Evolutionary conservation across 1,140 invertebrate species (phyloP).

Genomic region (Nephila pilipes): DNA sequence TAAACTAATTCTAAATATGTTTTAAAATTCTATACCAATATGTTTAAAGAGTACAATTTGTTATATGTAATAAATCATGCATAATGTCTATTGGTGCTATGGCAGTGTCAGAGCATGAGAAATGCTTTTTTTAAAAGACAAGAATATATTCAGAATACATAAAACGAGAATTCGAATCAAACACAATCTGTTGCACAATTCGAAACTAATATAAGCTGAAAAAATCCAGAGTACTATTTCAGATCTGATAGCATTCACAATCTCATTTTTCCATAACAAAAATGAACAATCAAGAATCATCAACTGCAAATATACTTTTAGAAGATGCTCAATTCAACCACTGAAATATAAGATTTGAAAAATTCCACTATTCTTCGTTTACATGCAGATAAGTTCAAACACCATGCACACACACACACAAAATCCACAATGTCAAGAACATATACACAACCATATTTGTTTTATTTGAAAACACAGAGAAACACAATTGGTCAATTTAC

Average conservation of each 20-base stretch:
- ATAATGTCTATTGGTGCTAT: slow-evolving; percentile 6
- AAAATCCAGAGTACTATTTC: background rate
- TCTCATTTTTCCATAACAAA: slow-evolving; percentile 13
- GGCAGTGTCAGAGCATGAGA: background rate
- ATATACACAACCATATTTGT: too few relatives aligned
- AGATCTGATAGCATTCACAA: slow-evolving; percentile 12
- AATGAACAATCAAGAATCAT: background rate
- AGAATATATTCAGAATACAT: background rate
- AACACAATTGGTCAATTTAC: too few relatives aligned
- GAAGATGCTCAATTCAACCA: background rate
- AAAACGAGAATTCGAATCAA: background rate
- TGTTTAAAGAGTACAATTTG: background rate
- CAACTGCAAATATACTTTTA: background rate
- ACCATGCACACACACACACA: slow-evolving; percentile 55
- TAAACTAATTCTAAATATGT: background rate
- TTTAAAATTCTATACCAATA: background rate
- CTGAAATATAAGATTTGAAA: background rate
- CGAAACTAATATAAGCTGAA: background rate
- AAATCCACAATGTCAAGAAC: background rate
- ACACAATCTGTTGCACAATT: background rate
- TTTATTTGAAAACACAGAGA: too few relatives aligned
- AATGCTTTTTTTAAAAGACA: background rate
- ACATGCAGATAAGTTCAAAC: slow-evolving; percentile 37
- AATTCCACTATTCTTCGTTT: slow-evolving; percentile 5
- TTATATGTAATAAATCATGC: background rate